Conservation (phyloP, 2,797 vertebrate genomes). For the Myiothlypis coronata region DNA sequence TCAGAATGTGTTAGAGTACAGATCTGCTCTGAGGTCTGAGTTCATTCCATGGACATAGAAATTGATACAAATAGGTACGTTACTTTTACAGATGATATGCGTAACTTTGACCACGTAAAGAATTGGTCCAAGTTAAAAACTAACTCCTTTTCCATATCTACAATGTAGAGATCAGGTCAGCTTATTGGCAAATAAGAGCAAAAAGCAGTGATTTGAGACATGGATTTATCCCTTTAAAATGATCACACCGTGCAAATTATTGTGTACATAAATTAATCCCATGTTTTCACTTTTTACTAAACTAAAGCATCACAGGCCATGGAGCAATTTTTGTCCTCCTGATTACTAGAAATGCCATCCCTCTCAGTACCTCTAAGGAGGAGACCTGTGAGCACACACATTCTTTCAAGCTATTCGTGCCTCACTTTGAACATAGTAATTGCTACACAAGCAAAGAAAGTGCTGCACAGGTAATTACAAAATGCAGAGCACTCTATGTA, state of each 20-base stretch:
- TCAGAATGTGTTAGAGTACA: background rate
- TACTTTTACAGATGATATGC: background rate
- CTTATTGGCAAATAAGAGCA: background rate
- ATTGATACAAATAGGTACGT: accelerated
- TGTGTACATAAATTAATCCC: accelerated
- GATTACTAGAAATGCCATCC: background rate
- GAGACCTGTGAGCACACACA: background rate
- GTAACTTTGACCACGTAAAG: background rate
- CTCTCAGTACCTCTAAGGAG: background rate
- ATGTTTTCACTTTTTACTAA: background rate
- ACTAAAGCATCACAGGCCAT: background rate
- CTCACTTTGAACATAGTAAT: background rate
- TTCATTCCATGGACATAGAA: background rate
- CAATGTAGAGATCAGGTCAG: background rate
- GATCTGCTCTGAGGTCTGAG: background rate
- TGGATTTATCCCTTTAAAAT: background rate
- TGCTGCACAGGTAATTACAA: background rate
- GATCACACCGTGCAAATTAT: background rate
- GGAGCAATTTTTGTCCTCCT: background rate
- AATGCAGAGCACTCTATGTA: background rate
- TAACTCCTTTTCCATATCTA: background rate
- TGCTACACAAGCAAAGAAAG: background rate
- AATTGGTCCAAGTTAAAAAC: background rate
- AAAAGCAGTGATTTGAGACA: background rate
- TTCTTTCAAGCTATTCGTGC: background rate